Base-by-base conservation (phyloP, 2,113 vertebrate species). In the Montifringilla adamsi region DNA sequence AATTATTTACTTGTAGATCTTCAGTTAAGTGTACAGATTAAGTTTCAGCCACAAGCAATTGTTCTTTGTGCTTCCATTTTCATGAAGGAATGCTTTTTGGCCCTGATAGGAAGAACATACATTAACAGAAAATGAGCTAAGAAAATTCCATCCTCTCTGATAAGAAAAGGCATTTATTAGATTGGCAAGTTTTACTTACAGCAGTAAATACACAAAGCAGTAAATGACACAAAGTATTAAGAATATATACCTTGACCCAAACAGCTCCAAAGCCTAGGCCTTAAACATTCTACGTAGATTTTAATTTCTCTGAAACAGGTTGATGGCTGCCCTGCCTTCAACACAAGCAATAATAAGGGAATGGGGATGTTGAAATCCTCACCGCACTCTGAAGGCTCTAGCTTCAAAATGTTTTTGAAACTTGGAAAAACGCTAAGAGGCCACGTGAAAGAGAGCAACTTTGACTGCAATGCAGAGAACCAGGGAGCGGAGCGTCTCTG, bases 381-480 rank as follows among this genome's bases (percentile, higher is more conserved):
- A 43, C 2, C 0, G 4, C 17, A 3, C 13, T 77, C 55, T 11
- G 14, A 76, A 35, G 14, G 23, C 30, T 77, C 28, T 5, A 19
- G 43, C 28, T 33, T 46, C 64, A 70, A 37, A 74, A 69, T 5
- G 9, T 3, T 67, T 77, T 19, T 7, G 18, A 41, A 60, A 44
- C 21, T 46, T 12, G 23, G 24, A n/a, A 62, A 67, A 75, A 58
- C 6, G 35, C 1, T 3, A 21, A 5, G 12, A 39, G 27, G 41
- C 12, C 43, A 9, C 0, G 6, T 3, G 20, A 37, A 64, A 77
- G 31, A 35, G 17, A 55, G 35, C 31, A n/a, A 47, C n/a, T 5
- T 0, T 2, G 53, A 33, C 0, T 1, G 15, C 22, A 66, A 6
- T 1, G 31, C 12, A 18, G 14, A 35, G 26, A 64, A 27, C 1